These are phyloP conservation scores for Gymnopithys bicolor DNA, from an alignment of 2,797 vertebrate genomes.

Conservation along the genomic window DNA sequence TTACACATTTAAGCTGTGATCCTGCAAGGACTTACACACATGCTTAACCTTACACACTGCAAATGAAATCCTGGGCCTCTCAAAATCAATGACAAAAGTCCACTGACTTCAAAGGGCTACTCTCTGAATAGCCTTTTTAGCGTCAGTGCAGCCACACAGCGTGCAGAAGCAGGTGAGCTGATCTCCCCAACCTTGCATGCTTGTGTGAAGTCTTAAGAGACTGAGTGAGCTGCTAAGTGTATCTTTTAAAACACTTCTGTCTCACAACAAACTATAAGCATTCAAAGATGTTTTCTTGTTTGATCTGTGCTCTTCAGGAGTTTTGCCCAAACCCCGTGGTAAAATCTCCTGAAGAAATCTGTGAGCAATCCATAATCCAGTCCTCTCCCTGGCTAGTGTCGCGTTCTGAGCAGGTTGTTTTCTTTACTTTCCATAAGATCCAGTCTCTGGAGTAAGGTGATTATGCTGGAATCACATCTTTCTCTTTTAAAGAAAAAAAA, in stretches of 20 bases:
- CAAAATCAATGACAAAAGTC: conserved; percentile 60
- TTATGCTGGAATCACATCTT: conserved; percentile 5
- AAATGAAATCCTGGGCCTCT: conserved; percentile 32
- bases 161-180: not conserved
- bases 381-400: not conserved
- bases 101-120: conserved; percentile 38
- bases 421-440: conserved; percentile 11
- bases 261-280: not conserved
- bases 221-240: not conserved
- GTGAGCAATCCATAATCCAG: conserved; percentile 4
- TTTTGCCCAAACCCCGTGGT: not conserved
- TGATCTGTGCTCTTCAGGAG: not conserved
- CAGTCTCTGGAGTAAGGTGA: not conserved
- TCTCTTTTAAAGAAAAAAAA: not conserved
- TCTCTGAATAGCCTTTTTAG: not conserved
- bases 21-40: conserved; percentile 54
- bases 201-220: conserved; percentile 2
- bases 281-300: conserved; percentile 15
- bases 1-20: conserved; percentile 60
- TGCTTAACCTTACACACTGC: conserved; percentile 34
- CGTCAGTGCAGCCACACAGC: not conserved
- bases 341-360: conserved; percentile 22
- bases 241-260: conserved; percentile 18
- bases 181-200: not conserved
- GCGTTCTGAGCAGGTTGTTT: not conserved